Evolutionary conservation across 2,888 invertebrate genomes (phyloP).

Genomic region (Muscina levida): DNA sequence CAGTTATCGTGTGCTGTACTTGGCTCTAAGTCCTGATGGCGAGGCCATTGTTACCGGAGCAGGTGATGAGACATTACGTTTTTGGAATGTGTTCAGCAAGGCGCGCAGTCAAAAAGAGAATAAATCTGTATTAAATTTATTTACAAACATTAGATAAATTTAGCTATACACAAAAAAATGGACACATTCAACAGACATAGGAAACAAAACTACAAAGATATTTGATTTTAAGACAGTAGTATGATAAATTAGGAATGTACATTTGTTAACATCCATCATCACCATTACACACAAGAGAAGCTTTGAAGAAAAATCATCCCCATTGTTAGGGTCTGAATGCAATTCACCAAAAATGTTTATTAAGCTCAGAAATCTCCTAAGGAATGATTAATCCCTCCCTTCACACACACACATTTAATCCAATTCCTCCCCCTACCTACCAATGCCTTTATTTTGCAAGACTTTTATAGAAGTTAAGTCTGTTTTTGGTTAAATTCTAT

Average conservation of each 20-base stretch:
- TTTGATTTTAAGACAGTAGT: background rate
- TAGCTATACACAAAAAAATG: background rate
- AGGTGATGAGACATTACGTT: slow-evolving; percentile 97
- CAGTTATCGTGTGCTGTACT: slow-evolving; percentile 95
- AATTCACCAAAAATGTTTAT: slow-evolving; percentile 60
- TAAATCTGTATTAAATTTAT: slow-evolving; percentile 94
- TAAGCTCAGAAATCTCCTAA: slow-evolving; percentile 13
- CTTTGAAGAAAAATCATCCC: background rate
- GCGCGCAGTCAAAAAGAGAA: slow-evolving; percentile 96
- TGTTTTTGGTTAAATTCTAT: slow-evolving; percentile 4
- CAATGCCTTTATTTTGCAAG: slow-evolving; percentile 11
- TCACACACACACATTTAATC: no score
- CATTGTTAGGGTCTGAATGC: slow-evolving; percentile 39
- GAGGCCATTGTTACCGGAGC: slow-evolving; percentile 99
- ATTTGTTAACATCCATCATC: slow-evolving; percentile 19
- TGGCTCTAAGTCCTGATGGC: slow-evolving; percentile 98
- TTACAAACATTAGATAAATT: slow-evolving; percentile 90
- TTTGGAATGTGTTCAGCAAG: slow-evolving; percentile 99
- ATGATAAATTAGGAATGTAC: slow-evolving; percentile 4
- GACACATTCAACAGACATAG: slow-evolving; percentile 17
- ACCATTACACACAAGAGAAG: slow-evolving; percentile 33
- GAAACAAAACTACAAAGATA: slow-evolving; percentile 3
- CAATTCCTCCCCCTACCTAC: background rate
- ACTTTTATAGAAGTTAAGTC: background rate
- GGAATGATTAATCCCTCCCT: slow-evolving; percentile 28